A percentile compares a stretch with the other conserved stretches of the same genome.
Conservation (phyloP, 2,113 vertebrate genomes). For the Hylia prasina region DNA sequence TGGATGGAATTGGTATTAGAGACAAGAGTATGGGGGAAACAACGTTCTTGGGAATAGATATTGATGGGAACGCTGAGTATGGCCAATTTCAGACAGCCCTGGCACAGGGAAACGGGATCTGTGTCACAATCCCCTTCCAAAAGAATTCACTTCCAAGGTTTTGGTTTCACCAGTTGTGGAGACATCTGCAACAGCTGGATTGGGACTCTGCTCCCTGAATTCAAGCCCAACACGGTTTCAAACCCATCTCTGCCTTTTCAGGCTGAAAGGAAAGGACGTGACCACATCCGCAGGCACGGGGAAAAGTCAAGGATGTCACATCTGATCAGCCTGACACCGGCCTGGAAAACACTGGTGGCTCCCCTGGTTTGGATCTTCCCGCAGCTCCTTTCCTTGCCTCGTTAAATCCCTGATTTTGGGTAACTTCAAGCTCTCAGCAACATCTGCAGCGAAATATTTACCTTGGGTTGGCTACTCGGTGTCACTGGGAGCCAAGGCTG, state of each 20-base stretch:
- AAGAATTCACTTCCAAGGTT: not conserved
- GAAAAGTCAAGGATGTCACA: conserved; percentile 18
- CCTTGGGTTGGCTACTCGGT: conserved; percentile 22
- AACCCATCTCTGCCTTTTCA: not conserved
- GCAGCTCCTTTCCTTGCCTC: conserved; percentile 24
- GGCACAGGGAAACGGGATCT: not conserved
- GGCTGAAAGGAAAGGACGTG: not conserved
- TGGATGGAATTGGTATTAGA: not conserved
- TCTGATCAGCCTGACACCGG: not conserved
- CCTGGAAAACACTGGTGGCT: not conserved
- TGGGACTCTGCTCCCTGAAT: not conserved
- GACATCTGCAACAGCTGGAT: not conserved
- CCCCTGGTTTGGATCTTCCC: not conserved
- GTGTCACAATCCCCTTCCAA: not conserved
- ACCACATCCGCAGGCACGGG: not conserved
- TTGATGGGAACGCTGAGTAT: not conserved
- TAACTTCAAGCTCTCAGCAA: conserved; percentile 39
- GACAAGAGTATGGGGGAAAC: not conserved
- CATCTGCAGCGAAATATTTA: conserved; percentile 48
- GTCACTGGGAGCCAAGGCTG: conserved; percentile 41
- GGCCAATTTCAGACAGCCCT: not conserved
- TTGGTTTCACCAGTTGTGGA: not conserved
- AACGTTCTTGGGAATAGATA: not conserved
- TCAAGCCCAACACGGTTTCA: not conserved
- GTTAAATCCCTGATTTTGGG: not conserved